Percentiles rank a stretch among this genome's conserved stretches.
phyloP scores from a whole-genome alignment of 2,113 vertebrate genomes.

The Ifrita kowaldi region DNA sequence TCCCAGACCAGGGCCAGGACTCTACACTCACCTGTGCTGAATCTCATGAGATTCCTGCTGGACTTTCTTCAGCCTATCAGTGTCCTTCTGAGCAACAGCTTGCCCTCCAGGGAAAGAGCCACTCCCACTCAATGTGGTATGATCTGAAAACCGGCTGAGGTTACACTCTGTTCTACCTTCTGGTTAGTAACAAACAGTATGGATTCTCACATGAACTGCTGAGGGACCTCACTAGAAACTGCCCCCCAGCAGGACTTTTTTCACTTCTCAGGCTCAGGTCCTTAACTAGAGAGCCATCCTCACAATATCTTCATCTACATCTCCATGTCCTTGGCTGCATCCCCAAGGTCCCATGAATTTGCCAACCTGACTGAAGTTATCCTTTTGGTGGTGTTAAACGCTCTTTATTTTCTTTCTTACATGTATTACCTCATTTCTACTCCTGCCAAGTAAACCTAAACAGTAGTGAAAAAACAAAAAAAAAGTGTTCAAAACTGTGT shows the following conservation, averaged over 20 bases:
- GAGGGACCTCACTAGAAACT: background rate
- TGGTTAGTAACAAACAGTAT: background rate
- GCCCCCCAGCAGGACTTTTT: background rate
- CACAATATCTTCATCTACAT: background rate
- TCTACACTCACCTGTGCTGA: background rate
- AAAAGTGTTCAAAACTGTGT: background rate
- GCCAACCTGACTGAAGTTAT: background rate
- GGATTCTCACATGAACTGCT: background rate
- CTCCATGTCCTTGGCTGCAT: background rate
- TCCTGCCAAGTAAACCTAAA: background rate
- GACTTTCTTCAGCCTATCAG: background rate
- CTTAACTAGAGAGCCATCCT: background rate
- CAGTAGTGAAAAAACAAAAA: background rate
- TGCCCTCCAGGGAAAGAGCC: background rate
- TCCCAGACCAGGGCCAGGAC: background rate
- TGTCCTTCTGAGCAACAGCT: background rate
- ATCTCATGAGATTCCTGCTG: background rate
- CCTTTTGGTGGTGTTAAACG: background rate
- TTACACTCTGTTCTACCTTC: background rate
- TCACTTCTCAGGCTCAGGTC: background rate
- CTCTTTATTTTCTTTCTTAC: background rate
- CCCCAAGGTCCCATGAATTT: background rate
- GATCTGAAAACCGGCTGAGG: background rate
- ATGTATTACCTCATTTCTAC: background rate
- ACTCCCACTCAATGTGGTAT: background rate